Base-by-base conservation (phyloP, 2,113 vertebrate genomes). In the Ranitomeya variabilis region DNA sequence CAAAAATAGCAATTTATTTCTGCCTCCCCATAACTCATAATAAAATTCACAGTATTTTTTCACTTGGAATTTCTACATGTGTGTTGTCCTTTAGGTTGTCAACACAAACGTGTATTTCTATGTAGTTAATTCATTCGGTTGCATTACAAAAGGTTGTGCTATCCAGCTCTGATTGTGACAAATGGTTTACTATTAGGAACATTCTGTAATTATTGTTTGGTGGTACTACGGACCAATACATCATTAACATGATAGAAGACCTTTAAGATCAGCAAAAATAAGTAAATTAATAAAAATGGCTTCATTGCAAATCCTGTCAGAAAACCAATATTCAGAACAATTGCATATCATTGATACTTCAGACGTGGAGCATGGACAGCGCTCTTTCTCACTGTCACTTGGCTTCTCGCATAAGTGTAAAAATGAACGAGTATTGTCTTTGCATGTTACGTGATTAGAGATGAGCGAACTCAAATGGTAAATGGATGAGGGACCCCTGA, bases 261-360 rank as follows among this genome's bases (percentile, higher is more conserved):
- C 95, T 95, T 96, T 96, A 96, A 95, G 96, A 96, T 94, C 95
- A 96, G 95, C 95, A 96, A 96, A 96, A 96, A 96, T 95, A 96
- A 96, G 94, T 95, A 96, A 96, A 96, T 96, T 96, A 96, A 96
- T 96, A 96, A 96, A 96, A 95, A 96, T 96, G 95, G 95, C 95
- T 96, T 95, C 94, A 96, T 96, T 95, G 94, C 95, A 96, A 95
- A 92, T 89, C 90, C 93, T 95, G 95, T 95, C 95, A 95, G 94
- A 96, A 96, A 96, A 93, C 94, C 95, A 95, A 95, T 96, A 95
- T 91, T 93, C 21, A 85, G 94, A 95, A 93, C 95, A 95, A 94
- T 95, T 94, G 93, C 92, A 91, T 91, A 92, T 90, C 94, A 92
- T 91, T 93, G 94, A 92, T 94, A 95, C 94, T 93, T 95, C 90